Conservation (phyloP, 2,113 vertebrate genomes). For the Marcusenius ussheri region DNA sequence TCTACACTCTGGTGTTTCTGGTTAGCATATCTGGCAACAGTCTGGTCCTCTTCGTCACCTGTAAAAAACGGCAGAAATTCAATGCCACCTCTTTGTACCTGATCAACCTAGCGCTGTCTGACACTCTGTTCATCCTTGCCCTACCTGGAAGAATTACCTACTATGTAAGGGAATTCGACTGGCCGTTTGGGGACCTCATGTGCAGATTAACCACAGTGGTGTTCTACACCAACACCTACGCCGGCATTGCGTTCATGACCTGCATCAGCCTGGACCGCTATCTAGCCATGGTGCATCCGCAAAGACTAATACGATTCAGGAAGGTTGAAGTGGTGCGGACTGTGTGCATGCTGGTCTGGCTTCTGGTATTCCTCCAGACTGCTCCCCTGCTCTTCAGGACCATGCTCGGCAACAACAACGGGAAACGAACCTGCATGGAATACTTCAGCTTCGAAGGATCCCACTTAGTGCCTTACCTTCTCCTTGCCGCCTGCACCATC, state of each 20-base stretch:
- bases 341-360: conserved; percentile 64
- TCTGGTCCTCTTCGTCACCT: conserved; percentile 66
- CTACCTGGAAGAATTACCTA: conserved; percentile 69
- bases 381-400: conserved; percentile 57
- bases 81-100: conserved; percentile 72
- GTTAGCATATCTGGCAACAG: conserved; percentile 64
- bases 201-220: conserved; percentile 65
- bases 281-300: conserved; percentile 67
- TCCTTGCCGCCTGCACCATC: conserved; percentile 58
- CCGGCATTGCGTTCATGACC: conserved; percentile 75
- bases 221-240: conserved; percentile 72
- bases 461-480: conserved; percentile 50
- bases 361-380: conserved; percentile 57
- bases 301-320: conserved; percentile 47
- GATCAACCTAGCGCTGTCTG: conserved; percentile 69
- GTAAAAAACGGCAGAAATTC: conserved; percentile 65
- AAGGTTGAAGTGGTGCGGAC: conserved; percentile 48
- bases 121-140: conserved; percentile 69
- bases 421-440: conserved; percentile 71
- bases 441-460: conserved; percentile 60
- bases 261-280: conserved; percentile 74
- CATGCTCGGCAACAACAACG: conserved; percentile 44
- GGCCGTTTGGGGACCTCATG: conserved; percentile 71
- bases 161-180: conserved; percentile 65
- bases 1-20: conserved; percentile 62